These are phyloP conservation scores for Eupithecia subumbrata DNA, from an alignment of 2,888 invertebrate genomes.

Conservation along the genomic window DNA sequence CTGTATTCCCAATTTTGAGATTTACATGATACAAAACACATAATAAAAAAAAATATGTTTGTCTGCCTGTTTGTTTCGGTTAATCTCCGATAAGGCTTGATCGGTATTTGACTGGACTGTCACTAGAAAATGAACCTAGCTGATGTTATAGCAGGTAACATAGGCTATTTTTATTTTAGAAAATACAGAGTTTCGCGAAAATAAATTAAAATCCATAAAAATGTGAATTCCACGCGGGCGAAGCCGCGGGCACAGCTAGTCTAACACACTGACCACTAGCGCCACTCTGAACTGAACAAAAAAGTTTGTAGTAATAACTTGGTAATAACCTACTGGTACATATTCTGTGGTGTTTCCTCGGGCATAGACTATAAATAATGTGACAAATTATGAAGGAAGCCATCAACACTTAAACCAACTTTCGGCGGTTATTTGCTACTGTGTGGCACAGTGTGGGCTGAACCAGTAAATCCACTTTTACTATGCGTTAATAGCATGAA, in stretches of 20 bases:
- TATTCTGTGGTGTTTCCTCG: slow-evolving; percentile 26
- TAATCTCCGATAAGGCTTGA: not conserved
- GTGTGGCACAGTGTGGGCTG: slow-evolving; percentile 22
- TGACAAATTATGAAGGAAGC: slow-evolving; percentile 39
- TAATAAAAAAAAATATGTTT: too few species aligned
- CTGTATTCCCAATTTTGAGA: too few species aligned
- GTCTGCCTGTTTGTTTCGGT: not conserved
- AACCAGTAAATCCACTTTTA: slow-evolving; percentile 24
- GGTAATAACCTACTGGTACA: not conserved
- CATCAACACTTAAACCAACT: slow-evolving; percentile 25
- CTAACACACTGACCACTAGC: not conserved
- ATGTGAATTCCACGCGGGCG: not conserved
- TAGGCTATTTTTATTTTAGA: not conserved
- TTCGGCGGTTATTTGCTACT: slow-evolving; percentile 24
- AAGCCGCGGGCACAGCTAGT: not conserved
- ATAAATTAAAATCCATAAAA: not conserved
- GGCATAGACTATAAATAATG: slow-evolving; percentile 28
- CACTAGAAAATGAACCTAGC: not conserved
- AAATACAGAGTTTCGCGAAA: not conserved
- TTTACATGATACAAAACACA: too few species aligned
- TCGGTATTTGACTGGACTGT: not conserved
- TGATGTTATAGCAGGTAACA: not conserved
- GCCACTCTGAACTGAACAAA: not conserved
- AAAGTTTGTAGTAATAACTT: not conserved
- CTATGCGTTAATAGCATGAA: slow-evolving; percentile 10